Evolutionary conservation across 2,888 invertebrate genomes (phyloP), one percentile per base, ranked within the genome.

Genomic region (Apodemia duryi): DNA sequence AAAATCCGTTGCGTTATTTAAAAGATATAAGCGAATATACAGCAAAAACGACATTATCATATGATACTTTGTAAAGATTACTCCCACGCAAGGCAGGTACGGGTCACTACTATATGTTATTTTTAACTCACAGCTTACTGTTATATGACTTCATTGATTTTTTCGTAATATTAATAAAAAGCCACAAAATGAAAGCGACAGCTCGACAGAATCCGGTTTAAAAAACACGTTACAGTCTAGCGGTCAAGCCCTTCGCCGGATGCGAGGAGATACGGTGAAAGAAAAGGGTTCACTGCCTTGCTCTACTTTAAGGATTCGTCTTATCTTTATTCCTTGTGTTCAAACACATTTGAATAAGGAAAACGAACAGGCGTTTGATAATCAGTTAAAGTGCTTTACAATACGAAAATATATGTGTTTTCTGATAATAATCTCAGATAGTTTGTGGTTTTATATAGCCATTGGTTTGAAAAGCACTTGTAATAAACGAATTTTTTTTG

Each of bases 161-260:
- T 46, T 46, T 46, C 29, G 57, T 29, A 32, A 29, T 57, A 57
- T 9, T 28, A 28, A 10, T 32, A 57, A 57, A 54, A 21, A 57
- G 32, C 57, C 32, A 57, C 57, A 57, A 77, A 78, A 74, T 72
- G 74, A 75, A 74, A 74, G 77, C 70, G 74, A 72, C 73, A 68
- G 73, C 73, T 71, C 73, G 73, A 75, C 75, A 76, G 82, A 81
- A 82, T 79, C 82, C 80, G 78, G 83, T 83, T 86, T 75, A 77
- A 84, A 46, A 82, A 83, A 81, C 74, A 76, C 69, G 73, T 72
- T 73, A 76, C 75, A 76, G 77, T 75, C 29, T 61, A 67, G 75
- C 74, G 74, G 68, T 70, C 70, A 72, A 63, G 54, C 64, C 57
- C 57, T 57, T 46, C 13, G 32, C 32, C 57, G 57, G 57, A 57